These are phyloP conservation scores for Dyspetes luteomarginatus DNA, from an alignment of 2,888 invertebrate genomes.

Conservation along the genomic window DNA sequence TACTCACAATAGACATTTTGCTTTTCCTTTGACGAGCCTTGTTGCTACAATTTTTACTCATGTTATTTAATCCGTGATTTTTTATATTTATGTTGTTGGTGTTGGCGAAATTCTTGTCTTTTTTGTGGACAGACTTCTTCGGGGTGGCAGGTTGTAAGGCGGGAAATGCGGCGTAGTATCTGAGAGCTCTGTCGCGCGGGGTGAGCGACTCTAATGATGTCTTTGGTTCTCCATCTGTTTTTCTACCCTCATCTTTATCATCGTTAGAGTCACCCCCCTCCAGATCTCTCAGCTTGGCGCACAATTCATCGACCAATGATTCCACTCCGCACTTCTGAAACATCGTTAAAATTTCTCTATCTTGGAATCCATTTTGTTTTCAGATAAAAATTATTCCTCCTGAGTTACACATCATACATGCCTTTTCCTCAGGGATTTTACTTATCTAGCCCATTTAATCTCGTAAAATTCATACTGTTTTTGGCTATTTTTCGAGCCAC, in stretches of 20 bases:
- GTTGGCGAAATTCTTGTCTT: slow-evolving; percentile 75
- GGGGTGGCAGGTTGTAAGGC: slow-evolving; percentile 84
- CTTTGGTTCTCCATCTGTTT: slow-evolving; percentile 76
- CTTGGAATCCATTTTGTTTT: no score
- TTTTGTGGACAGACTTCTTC: slow-evolving; percentile 78
- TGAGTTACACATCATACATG: background rate
- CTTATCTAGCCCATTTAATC: no score
- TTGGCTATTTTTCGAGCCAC: no score
- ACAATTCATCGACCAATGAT: slow-evolving; percentile 92
- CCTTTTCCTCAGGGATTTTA: no score
- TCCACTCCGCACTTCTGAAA: slow-evolving; percentile 91
- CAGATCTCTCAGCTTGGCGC: slow-evolving; percentile 90
- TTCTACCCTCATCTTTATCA: slow-evolving; percentile 76
- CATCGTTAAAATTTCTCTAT: background rate
- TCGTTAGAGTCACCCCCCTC: slow-evolving; percentile 82
- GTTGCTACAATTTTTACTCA: slow-evolving; percentile 74
- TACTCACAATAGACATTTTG: slow-evolving; percentile 79
- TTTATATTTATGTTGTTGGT: slow-evolving; percentile 75
- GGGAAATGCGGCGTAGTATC: slow-evolving; percentile 92
- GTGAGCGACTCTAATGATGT: slow-evolving; percentile 85
- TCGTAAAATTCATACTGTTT: no score
- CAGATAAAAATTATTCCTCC: background rate
- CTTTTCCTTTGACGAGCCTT: slow-evolving; percentile 78
- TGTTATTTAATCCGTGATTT: slow-evolving; percentile 69
- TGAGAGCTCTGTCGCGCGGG: slow-evolving; percentile 88